Percentiles rank a stretch among this genome's conserved stretches.
Evolutionary conservation across 2,797 vertebrate genomes (phyloP).

Genomic region (Falco cherrug): DNA sequence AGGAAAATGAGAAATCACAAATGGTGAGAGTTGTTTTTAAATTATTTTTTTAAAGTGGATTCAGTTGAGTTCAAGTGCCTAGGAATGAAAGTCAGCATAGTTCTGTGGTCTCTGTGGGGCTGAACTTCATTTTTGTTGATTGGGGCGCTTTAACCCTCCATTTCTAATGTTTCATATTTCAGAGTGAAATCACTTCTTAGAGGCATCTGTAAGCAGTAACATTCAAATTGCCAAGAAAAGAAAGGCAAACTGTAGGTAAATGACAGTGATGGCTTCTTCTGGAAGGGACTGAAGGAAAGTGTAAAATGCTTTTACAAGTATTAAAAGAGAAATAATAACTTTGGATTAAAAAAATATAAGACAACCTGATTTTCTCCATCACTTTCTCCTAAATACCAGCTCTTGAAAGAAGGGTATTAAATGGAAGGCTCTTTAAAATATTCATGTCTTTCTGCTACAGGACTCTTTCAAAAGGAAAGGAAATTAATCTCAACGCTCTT

Average conservation of each 20-base stretch:
- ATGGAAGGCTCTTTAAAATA: not conserved
- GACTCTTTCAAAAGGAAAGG: not conserved
- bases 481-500: not conserved
- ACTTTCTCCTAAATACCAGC: not conserved
- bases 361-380: not conserved
- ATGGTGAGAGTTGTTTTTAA: too few relatives aligned
- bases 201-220: not conserved
- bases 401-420: not conserved
- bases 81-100: not conserved
- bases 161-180: not conserved
- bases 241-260: not conserved
- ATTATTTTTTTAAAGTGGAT: not conserved
- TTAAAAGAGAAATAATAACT: not conserved
- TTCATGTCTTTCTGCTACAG: not conserved
- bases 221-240: not conserved
- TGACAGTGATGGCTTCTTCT: not conserved
- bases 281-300: not conserved
- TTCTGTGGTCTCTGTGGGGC: not conserved
- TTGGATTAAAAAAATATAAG: not conserved
- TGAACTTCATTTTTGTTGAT: not conserved
- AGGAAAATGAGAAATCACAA: not conserved
- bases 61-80: not conserved
- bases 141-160: not conserved
- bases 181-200: not conserved
- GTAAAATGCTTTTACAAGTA: not conserved